These are phyloP conservation scores for Polia nebulosa DNA, from an alignment of 2,888 invertebrate genomes.

Conservation along the genomic window DNA sequence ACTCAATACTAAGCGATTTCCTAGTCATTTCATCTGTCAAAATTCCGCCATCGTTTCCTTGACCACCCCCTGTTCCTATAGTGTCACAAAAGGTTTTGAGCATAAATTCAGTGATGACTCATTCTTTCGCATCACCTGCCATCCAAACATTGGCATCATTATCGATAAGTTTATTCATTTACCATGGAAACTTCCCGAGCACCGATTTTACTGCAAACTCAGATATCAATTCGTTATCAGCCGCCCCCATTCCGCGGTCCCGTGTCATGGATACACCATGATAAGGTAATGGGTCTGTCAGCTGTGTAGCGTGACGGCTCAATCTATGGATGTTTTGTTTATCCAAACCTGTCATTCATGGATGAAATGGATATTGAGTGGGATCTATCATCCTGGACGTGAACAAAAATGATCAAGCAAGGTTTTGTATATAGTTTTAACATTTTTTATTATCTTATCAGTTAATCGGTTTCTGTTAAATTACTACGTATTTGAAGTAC, in stretches of 20 bases:
- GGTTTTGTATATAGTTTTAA: too few species aligned
- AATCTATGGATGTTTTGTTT: not conserved
- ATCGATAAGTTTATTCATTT: not conserved
- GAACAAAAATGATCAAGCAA: too few species aligned
- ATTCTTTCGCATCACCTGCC: not conserved
- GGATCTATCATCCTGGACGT: too few species aligned
- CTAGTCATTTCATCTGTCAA: too few species aligned
- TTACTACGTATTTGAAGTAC: too few species aligned
- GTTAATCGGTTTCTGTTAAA: too few species aligned
- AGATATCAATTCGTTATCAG: slow-evolving; percentile 45
- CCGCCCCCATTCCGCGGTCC: slow-evolving; percentile 40
- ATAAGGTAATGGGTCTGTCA: slow-evolving; percentile 53
- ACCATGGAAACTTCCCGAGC: slow-evolving; percentile 22
- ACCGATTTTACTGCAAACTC: slow-evolving; percentile 2
- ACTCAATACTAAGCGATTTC: too few species aligned
- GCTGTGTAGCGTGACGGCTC: not conserved
- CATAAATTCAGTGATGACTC: not conserved
- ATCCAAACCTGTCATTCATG: not conserved
- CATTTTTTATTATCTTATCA: too few species aligned
- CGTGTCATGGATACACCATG: slow-evolving; percentile 31
- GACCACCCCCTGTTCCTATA: too few species aligned
- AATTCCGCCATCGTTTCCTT: too few species aligned
- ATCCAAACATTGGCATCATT: not conserved
- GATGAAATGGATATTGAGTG: too few species aligned
- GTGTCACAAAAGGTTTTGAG: too few species aligned